Percentiles rank a stretch among this genome's conserved stretches.
These are phyloP conservation scores for Xenentodon cancila DNA, from an alignment of 2,797 vertebrate genomes.

Conservation along the genomic window DNA sequence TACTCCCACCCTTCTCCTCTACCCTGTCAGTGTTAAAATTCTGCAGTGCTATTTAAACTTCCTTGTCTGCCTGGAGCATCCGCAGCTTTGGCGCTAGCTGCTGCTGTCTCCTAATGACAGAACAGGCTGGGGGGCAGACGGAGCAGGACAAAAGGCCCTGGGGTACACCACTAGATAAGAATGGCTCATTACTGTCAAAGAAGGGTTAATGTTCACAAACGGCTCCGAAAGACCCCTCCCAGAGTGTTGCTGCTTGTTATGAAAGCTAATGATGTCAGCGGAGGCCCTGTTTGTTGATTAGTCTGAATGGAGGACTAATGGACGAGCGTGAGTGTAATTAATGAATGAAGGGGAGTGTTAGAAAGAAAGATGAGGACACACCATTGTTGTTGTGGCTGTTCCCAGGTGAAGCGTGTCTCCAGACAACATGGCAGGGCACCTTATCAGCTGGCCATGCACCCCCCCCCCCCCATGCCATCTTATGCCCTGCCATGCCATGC, in stretches of 20 bases:
- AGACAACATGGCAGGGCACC: constrained; percentile 62
- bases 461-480: constrained; percentile 44
- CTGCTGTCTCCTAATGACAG: constrained; percentile 65
- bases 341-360: constrained; percentile 69
- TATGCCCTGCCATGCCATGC: constrained; percentile 62
- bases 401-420: constrained; percentile 53
- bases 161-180: constrained; percentile 55
- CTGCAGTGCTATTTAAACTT: constrained; percentile 72
- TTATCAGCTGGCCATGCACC: constrained; percentile 64
- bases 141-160: constrained; percentile 58
- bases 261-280: constrained; percentile 77
- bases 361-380: constrained; percentile 52
- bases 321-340: constrained; percentile 74
- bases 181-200: constrained; percentile 59
- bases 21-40: constrained; percentile 66
- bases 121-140: constrained; percentile 52
- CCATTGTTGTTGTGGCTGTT: constrained; percentile 45
- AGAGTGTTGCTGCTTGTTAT: constrained; percentile 69
- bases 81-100: constrained; percentile 61
- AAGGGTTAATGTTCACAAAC: constrained; percentile 72
- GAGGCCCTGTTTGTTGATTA: constrained; percentile 79
- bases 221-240: constrained; percentile 58
- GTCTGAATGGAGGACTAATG: constrained; percentile 76
- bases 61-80: constrained; percentile 69
- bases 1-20: constrained; percentile 42